Evolutionary conservation across 2,113 vertebrate species (phyloP).

Genomic region (Rhinopomastus cyanomelas): DNA sequence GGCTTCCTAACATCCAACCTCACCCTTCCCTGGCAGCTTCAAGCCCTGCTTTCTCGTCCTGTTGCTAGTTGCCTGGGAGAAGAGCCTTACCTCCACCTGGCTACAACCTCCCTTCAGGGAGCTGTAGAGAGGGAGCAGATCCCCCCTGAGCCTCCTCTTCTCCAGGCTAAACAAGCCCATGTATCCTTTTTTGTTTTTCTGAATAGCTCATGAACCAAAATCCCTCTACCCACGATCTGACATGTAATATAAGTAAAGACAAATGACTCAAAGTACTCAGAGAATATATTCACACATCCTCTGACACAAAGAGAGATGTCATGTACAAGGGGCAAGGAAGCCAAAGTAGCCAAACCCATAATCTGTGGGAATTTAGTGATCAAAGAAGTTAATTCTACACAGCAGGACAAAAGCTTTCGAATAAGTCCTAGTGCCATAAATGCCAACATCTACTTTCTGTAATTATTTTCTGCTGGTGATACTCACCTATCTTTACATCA

Average conservation of each 20-base stretch:
- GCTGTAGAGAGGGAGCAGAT: too few relatives aligned
- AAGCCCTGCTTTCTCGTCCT: too few relatives aligned
- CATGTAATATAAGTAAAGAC: rapidly evolving
- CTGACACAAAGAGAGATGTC: background rate
- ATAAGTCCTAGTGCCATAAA: rapidly evolving
- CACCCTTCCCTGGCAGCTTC: too few relatives aligned
- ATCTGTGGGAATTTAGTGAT: background rate
- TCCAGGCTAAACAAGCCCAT: too few relatives aligned
- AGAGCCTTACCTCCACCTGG: too few relatives aligned
- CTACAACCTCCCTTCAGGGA: too few relatives aligned
- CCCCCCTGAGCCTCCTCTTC: too few relatives aligned
- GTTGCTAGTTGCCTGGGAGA: too few relatives aligned
- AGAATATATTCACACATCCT: background rate
- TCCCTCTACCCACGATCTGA: too few relatives aligned
- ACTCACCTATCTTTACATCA: background rate
- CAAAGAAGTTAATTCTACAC: background rate
- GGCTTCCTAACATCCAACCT: too few relatives aligned
- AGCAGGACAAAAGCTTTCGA: background rate
- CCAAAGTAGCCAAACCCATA: background rate
- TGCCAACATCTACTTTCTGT: background rate
- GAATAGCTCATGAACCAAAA: background rate
- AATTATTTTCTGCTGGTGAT: background rate
- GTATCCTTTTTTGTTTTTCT: background rate
- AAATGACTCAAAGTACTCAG: background rate
- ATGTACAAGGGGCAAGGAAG: background rate